Evolutionary conservation across 1,140 invertebrate genomes (phyloP).

Genomic region (Arctopsyche grandis): DNA sequence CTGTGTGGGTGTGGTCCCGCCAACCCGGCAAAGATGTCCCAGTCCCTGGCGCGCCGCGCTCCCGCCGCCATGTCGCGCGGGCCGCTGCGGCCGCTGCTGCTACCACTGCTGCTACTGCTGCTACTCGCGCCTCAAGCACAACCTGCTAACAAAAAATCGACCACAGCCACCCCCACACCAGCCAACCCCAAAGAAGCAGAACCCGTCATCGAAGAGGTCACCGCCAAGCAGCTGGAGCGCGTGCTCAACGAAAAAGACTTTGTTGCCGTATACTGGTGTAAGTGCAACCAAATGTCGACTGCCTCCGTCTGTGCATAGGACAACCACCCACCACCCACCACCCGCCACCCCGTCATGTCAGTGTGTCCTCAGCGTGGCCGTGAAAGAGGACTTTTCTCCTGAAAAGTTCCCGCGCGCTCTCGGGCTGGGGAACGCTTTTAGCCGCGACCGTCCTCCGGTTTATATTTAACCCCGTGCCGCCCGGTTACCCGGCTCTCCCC

Average conservation of each 20-base stretch:
- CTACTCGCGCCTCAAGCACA: constrained; percentile 59
- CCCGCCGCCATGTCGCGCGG: constrained; percentile 55
- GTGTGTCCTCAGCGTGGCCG: constrained; percentile 4
- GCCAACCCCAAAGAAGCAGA: constrained; percentile 67
- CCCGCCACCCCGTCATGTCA: background rate
- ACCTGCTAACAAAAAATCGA: constrained; percentile 59
- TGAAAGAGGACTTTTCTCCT: background rate
- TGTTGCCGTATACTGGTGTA: constrained; percentile 96
- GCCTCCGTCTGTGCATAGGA: constrained; percentile 36
- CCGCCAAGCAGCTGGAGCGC: constrained; percentile 88
- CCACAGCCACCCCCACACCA: constrained; percentile 57
- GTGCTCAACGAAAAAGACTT: constrained; percentile 90
- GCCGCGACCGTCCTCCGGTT: constrained; percentile 23
- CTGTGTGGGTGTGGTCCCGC: constrained; percentile 16
- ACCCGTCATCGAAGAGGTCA: constrained; percentile 90
- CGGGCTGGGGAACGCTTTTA: constrained; percentile 23
- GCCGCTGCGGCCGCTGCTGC: constrained; percentile 65
- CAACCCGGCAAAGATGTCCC: background rate
- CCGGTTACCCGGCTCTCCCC: background rate
- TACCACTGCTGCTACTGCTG: constrained; percentile 64
- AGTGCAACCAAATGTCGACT: constrained; percentile 66
- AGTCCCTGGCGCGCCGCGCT: constrained; percentile 44
- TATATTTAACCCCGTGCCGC: constrained; percentile 24
- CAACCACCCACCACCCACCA: too few species aligned
- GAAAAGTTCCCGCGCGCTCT: background rate